These are phyloP conservation scores for Thecophora atra DNA, from an alignment of 2,888 invertebrate genomes.

Conservation along the genomic window DNA sequence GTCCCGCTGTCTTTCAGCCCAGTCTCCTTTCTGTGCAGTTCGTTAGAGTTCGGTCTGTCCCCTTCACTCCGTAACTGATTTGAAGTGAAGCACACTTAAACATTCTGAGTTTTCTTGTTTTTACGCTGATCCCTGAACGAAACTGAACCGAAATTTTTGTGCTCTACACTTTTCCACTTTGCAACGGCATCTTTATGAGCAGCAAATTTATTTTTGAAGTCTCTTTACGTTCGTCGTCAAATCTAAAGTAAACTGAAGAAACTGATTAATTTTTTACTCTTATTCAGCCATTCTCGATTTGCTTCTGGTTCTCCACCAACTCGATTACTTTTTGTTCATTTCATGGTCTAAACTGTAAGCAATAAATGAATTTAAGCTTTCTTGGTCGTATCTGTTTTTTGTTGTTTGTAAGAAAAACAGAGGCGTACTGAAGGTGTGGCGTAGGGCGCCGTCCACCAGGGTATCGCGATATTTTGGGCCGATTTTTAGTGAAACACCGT, in stretches of 20 bases:
- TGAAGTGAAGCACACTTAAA: constrained; percentile 23
- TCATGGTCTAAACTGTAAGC: background rate
- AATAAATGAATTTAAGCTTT: constrained; percentile 10
- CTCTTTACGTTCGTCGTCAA: background rate
- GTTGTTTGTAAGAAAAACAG: background rate
- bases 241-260: background rate
- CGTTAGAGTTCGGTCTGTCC: too few relatives aligned
- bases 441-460: too few relatives aligned
- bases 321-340: background rate
- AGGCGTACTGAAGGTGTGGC: too few relatives aligned
- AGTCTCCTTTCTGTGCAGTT: too few relatives aligned
- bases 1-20: background rate
- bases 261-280: background rate
- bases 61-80: constrained; percentile 31
- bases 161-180: background rate
- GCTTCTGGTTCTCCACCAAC: background rate
- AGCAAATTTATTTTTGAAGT: background rate
- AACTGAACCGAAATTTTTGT: constrained; percentile 16
- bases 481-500: too few relatives aligned
- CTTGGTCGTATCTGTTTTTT: background rate
- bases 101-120: too few relatives aligned
- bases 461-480: too few relatives aligned
- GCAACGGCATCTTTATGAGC: background rate
- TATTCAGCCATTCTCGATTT: background rate
- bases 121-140: background rate